Percentiles rank a stretch among this genome's conserved stretches.
Evolutionary conservation across 2,888 invertebrate genomes (phyloP).

Genomic region (Furcula furcula): DNA sequence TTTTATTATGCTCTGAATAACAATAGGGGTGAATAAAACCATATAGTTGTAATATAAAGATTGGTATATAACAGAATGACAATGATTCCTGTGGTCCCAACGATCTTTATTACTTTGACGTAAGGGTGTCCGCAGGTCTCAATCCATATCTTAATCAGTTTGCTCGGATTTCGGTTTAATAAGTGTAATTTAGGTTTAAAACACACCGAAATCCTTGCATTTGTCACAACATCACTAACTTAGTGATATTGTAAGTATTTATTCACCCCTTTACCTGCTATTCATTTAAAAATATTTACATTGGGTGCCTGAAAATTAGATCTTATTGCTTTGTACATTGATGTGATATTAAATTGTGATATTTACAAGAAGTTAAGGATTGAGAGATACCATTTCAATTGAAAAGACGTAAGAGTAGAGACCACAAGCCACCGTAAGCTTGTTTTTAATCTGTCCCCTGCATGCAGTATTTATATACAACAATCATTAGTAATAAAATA

Average conservation of each 20-base stretch:
- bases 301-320: constrained; percentile 28
- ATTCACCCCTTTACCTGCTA: constrained; percentile 13
- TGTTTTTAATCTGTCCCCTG: constrained; percentile 42
- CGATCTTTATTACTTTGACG: too few relatives aligned
- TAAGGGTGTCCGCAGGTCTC: too few relatives aligned
- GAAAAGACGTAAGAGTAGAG: constrained; percentile 9
- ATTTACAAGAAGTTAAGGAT: constrained; percentile 16
- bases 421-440: constrained; percentile 48
- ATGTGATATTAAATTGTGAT: constrained; percentile 14
- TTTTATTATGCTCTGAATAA: constrained; percentile 27
- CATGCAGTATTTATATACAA: constrained; percentile 44
- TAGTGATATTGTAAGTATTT: background rate
- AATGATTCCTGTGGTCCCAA: too few relatives aligned
- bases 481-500: constrained; percentile 19
- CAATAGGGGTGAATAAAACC: constrained; percentile 13
- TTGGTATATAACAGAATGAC: background rate
- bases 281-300: constrained; percentile 11
- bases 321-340: constrained; percentile 12
- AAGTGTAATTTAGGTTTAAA: too few relatives aligned
- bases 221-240: too few relatives aligned
- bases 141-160: too few relatives aligned
- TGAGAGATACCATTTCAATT: constrained; percentile 3
- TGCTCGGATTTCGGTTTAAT: too few relatives aligned
- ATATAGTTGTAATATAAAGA: background rate
- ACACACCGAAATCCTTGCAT: too few relatives aligned